These are phyloP conservation scores for Lamellibrachia columna DNA, from an alignment of 2,888 invertebrate species.

Conservation along the genomic window DNA sequence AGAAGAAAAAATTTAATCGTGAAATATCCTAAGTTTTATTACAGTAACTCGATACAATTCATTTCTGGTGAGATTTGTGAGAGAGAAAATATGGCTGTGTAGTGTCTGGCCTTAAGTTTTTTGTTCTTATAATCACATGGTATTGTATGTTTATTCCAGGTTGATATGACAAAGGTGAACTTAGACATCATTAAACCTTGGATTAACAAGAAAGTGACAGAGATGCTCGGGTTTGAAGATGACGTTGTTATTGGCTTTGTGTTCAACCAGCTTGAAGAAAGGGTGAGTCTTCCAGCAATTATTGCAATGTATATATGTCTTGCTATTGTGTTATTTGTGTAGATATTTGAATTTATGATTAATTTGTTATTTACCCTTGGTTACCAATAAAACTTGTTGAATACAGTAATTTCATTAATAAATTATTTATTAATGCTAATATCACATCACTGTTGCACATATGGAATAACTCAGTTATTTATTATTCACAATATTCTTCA, in stretches of 20 bases:
- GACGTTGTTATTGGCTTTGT: conserved; percentile 99
- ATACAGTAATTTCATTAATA: neutral
- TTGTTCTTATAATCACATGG: neutral
- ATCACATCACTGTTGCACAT: neutral
- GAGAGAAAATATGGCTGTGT: no score
- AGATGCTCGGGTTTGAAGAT: conserved; percentile 96
- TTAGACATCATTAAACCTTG: conserved; percentile 97
- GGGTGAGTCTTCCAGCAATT: conserved; percentile 70
- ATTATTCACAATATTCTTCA: neutral
- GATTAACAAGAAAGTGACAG: conserved; percentile 96
- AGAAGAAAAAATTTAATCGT: no score
- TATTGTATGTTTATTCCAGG: conserved; percentile 69
- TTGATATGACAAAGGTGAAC: conserved; percentile 98
- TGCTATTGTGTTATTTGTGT: neutral
- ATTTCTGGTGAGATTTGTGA: no score
- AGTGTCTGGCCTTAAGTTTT: no score
- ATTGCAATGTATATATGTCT: neutral
- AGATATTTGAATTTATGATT: neutral
- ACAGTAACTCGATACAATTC: no score
- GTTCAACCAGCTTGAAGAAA: conserved; percentile 96
- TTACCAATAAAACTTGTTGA: conserved; percentile 21
- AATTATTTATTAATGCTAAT: neutral
- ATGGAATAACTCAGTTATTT: neutral
- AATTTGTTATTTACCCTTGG: conserved; percentile 21
- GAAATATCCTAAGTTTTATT: no score